Evolutionary conservation across 2,113 vertebrate species (phyloP).

Genomic region (Calidris pygmaea): DNA sequence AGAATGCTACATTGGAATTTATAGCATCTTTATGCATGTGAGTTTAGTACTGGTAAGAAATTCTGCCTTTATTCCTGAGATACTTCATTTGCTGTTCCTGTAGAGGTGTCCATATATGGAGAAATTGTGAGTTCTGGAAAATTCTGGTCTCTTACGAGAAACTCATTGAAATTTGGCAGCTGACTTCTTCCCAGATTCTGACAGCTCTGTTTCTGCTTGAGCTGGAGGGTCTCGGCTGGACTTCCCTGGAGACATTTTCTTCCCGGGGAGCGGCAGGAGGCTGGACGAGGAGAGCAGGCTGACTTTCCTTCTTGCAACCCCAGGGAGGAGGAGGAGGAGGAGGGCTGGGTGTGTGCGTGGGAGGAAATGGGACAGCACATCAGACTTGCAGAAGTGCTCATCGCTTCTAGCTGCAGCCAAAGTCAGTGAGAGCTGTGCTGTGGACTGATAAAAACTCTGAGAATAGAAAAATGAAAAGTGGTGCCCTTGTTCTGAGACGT

Average conservation of each 20-base stretch:
- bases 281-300: background rate
- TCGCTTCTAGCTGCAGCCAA: background rate
- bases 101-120: background rate
- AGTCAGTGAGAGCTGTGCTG: background rate
- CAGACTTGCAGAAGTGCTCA: background rate
- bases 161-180: background rate
- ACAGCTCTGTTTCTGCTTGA: background rate
- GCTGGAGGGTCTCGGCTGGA: background rate
- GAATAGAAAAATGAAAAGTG: background rate
- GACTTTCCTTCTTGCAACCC: background rate
- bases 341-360: background rate
- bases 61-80: background rate
- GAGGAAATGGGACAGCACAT: background rate
- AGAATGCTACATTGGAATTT: background rate
- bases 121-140: background rate
- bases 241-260: background rate
- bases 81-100: background rate
- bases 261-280: background rate
- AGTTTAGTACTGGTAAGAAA: background rate
- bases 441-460: constrained; percentile 10
- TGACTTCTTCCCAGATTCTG: background rate
- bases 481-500: background rate
- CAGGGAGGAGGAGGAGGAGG: background rate
- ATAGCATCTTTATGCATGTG: background rate
- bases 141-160: background rate